Percentiles rank a stretch among this genome's conserved stretches.
Evolutionary conservation across 2,797 vertebrate genomes (phyloP).

Genomic region (Alfaro cultratus): DNA sequence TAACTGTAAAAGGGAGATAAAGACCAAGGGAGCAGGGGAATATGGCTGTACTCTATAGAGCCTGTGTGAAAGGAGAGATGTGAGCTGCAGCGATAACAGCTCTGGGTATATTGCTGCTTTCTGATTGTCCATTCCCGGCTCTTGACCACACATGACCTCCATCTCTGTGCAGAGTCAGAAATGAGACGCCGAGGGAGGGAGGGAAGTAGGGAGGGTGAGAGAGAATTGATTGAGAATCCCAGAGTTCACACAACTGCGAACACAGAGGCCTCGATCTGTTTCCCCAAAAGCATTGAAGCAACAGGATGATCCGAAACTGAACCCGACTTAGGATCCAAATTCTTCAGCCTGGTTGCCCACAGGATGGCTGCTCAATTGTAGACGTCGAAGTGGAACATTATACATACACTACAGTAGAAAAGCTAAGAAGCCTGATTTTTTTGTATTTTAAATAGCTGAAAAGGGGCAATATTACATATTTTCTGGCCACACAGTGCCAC

Average conservation of each 20-base stretch:
- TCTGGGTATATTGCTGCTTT: slow-evolving; percentile 43
- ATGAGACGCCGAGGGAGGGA: slow-evolving; percentile 30
- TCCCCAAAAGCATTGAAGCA: slow-evolving; percentile 45
- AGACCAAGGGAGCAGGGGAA: slow-evolving; percentile 13
- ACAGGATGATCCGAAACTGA: slow-evolving; percentile 42
- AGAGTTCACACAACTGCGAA: slow-evolving; percentile 64
- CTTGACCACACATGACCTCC: slow-evolving; percentile 74
- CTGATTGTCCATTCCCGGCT: slow-evolving; percentile 71
- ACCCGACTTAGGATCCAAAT: slow-evolving; percentile 20
- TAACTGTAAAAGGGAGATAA: slow-evolving; percentile 34
- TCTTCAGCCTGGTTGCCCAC: slow-evolving; percentile 15
- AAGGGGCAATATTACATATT: neutral
- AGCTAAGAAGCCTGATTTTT: neutral
- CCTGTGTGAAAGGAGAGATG: slow-evolving; percentile 18
- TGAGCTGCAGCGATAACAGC: slow-evolving; percentile 58
- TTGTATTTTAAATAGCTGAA: neutral
- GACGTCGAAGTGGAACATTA: neutral
- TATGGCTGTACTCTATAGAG: slow-evolving; percentile 30
- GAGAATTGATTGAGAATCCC: slow-evolving; percentile 65
- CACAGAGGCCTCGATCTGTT: slow-evolving; percentile 55
- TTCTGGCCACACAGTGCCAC: too few species aligned
- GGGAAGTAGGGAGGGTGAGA: slow-evolving; percentile 20
- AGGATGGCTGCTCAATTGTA: neutral
- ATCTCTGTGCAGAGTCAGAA: slow-evolving; percentile 55
- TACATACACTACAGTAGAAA: neutral